phyloP scores from a whole-genome alignment of 2,113 vertebrate species.

The Cromileptes altivelis region DNA sequence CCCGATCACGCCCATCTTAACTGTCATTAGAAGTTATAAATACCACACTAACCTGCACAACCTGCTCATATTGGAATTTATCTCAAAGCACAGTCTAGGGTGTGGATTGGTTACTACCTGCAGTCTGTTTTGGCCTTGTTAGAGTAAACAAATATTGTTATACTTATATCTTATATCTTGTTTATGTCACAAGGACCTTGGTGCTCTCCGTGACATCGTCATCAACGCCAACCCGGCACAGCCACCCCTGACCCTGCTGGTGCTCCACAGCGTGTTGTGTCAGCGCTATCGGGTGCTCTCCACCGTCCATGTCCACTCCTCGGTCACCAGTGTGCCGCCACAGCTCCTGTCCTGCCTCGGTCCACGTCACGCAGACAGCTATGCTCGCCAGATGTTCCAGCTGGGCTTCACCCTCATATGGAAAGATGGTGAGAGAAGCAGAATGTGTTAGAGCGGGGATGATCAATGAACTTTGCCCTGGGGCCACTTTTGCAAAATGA shows the following conservation, averaged over 20 bases:
- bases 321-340: conserved; percentile 85
- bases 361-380: conserved; percentile 84
- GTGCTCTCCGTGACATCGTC: conserved; percentile 94
- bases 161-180: neutral
- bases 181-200: conserved; percentile 86
- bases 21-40: neutral
- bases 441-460: no score
- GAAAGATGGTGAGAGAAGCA: conserved; percentile 88
- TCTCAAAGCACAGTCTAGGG: neutral
- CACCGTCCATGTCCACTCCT: conserved; percentile 95
- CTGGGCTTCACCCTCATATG: conserved; percentile 97
- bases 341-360: conserved; percentile 93
- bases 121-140: neutral
- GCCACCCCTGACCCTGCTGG: conserved; percentile 91
- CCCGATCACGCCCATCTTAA: conserved; percentile 2
- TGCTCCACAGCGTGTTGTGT: conserved; percentile 92
- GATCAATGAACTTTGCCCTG: no score
- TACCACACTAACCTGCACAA: neutral
- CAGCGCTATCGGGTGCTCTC: conserved; percentile 91
- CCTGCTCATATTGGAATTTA: conserved; percentile 17
- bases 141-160: neutral
- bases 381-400: conserved; percentile 90
- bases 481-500: no score
- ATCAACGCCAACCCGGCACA: conserved; percentile 93
- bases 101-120: neutral